A percentile compares a stretch with the other conserved stretches of the same genome.
These are phyloP conservation scores for Papilio xuthus DNA, from an alignment of 1,140 invertebrate genomes.

Conservation along the genomic window DNA sequence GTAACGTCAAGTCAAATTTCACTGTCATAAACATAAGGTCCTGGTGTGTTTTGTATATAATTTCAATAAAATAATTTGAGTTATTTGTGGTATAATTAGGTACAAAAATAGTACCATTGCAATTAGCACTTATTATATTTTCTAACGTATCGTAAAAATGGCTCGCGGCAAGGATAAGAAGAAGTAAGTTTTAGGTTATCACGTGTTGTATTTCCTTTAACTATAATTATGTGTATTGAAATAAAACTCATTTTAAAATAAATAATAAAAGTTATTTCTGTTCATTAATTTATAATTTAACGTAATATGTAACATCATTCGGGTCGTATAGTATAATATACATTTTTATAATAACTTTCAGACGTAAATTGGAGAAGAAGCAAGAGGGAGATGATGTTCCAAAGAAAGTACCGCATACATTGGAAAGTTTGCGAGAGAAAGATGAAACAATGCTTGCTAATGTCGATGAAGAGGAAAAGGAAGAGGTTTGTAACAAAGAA, in stretches of 20 bases:
- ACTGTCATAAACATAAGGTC: slow-evolving; percentile 1
- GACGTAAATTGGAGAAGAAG: slow-evolving; percentile 76
- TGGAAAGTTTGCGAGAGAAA: slow-evolving; percentile 94
- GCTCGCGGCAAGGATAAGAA: slow-evolving; percentile 77
- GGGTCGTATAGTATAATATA: background rate
- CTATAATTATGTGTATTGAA: background rate
- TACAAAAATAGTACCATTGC: background rate
- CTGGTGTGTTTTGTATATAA: background rate
- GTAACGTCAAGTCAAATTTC: background rate
- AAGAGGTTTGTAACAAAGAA: slow-evolving; percentile 82
- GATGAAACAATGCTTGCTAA: slow-evolving; percentile 95
- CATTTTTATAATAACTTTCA: slow-evolving; percentile 47
- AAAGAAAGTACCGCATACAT: slow-evolving; percentile 89
- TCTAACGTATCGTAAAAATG: slow-evolving; percentile 53
- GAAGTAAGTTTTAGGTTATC: slow-evolving; percentile 71
- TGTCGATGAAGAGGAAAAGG: slow-evolving; percentile 90
- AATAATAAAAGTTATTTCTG: background rate
- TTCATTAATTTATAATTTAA: background rate
- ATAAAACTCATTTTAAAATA: background rate
- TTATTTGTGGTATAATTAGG: background rate
- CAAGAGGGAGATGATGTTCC: slow-evolving; percentile 76
- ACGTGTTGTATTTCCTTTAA: slow-evolving; percentile 42
- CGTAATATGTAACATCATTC: background rate
- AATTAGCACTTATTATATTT: background rate
- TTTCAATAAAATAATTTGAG: background rate